Conservation (phyloP, 2,888 invertebrate genomes). For the Hyppa rectilinea region DNA sequence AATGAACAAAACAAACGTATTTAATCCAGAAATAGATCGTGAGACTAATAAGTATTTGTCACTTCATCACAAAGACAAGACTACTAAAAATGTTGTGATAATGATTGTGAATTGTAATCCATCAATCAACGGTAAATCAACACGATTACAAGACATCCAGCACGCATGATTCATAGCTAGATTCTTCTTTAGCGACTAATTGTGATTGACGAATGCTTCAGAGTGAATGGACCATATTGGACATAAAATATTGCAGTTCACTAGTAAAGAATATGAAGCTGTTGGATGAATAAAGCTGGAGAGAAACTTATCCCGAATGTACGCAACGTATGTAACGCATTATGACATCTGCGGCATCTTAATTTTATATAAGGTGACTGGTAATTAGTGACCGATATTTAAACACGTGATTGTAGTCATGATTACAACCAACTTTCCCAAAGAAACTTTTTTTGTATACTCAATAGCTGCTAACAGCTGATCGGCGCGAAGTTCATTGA, state of each 20-base stretch:
- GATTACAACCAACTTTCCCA: no score
- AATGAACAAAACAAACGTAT: background rate
- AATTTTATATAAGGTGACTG: no score
- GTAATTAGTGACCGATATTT: no score
- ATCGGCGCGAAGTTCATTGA: no score
- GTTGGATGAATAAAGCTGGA: background rate
- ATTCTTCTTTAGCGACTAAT: conserved; percentile 20
- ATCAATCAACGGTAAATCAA: conserved; percentile 25
- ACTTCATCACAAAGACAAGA: background rate
- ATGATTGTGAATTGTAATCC: conserved; percentile 10
- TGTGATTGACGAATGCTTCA: conserved; percentile 14
- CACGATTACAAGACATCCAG: conserved; percentile 3
- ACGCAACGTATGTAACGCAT: no score
- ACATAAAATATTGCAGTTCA: background rate
- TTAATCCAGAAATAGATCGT: conserved; percentile 13
- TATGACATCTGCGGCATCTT: no score
- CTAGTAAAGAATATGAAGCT: background rate
- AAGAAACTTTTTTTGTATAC: no score
- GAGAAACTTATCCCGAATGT: no score
- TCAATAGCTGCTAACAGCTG: no score
- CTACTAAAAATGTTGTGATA: conserved; percentile 16
- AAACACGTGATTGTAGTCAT: no score
- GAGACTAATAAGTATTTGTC: conserved; percentile 13
- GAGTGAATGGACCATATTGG: background rate
- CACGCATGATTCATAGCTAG: conserved; percentile 22